Base-by-base conservation (phyloP, 2,888 invertebrate genomes). In the Germaria angustata region DNA sequence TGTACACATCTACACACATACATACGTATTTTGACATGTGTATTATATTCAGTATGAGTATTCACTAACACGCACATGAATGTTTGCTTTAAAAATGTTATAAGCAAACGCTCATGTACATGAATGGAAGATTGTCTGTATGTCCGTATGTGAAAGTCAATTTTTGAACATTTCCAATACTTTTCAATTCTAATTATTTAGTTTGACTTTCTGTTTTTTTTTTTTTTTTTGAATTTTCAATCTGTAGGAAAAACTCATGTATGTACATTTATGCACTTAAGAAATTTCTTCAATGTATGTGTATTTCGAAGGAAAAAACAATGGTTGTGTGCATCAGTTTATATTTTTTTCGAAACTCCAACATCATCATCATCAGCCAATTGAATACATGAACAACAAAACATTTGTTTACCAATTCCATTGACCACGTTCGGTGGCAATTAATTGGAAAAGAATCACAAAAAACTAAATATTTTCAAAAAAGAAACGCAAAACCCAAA, bases 401-500 rank as follows among this genome's bases (percentile, higher is more conserved):
- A 71, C 75, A 61, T 82, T 82, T 82, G 82, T 82, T 82, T 82
- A 82, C 79, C 71, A 79, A 66, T 82, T 82, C 71, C 71, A 82
- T 79, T 82, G 79, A 82, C 82, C 82, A 82, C 82, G 82, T 82
- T 79, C 75, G 71, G 75, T 79, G 79, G 82, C 82, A 82, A 79
- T 82, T 82, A 82, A 82, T 82, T 79, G 79, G 24, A 57, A 55
- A 51, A 51, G 22, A 49, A 22, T 9, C 41, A 20, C 57, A 68
- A 55, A 72, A 53, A 77, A 66, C 44, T 2, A 20, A 63, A 34
- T 28, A 2, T 8, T 32, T 15, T 15, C 28, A 39, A 55, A 51
- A 17, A 24, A 11, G 11, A 53, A 65, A 71, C 36, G 28, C 53
- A 59, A 36, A 71, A 57, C 24, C 65, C 11, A 22, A 72, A 68